Evolutionary conservation across 1,140 invertebrate genomes (phyloP).

Genomic region (Eurosta solidaginis): DNA sequence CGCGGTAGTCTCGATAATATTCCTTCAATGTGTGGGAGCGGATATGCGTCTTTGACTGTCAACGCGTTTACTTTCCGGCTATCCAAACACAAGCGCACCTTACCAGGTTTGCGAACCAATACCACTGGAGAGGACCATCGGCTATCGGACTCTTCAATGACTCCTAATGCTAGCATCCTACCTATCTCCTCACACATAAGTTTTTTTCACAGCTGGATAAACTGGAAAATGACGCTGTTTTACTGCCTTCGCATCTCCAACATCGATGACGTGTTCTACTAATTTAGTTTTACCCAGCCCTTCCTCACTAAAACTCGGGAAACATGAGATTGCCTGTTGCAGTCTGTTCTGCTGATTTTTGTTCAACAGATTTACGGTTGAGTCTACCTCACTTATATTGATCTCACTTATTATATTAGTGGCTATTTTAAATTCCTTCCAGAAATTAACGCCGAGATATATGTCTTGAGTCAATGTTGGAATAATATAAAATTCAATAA

Average conservation of each 20-base stretch:
- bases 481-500: too few relatives aligned
- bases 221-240: constrained; percentile 13
- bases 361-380: not conserved
- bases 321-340: not conserved
- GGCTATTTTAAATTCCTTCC: not conserved
- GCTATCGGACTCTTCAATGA: too few relatives aligned
- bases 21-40: too few relatives aligned
- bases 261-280: not conserved
- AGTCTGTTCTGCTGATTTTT: not conserved
- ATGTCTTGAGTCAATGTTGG: not conserved
- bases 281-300: not conserved
- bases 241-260: not conserved
- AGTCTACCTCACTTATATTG: not conserved
- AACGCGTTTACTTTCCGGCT: not conserved
- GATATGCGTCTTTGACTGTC: too few relatives aligned
- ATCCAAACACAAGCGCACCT: not conserved
- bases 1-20: not conserved
- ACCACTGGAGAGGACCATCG: constrained; percentile 14
- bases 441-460: not conserved
- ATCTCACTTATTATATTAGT: not conserved
- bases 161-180: too few relatives aligned
- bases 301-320: not conserved
- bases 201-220: too few relatives aligned
- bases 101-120: constrained; percentile 13
- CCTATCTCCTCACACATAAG: not conserved